phyloP scores from a whole-genome alignment of 1,140 invertebrate species.

The Cyrtorhinus lividipennis region DNA sequence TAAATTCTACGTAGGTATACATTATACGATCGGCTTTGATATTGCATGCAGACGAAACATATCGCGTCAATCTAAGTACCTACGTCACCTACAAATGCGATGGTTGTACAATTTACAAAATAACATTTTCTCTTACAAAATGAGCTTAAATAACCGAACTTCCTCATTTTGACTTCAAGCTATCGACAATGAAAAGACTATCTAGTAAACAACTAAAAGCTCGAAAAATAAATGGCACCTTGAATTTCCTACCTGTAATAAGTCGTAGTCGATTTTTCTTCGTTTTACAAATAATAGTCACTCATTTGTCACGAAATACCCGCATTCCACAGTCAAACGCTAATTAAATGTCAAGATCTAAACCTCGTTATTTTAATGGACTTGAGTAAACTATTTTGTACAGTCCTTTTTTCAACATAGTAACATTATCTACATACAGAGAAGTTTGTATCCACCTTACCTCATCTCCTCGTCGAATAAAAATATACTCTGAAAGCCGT shows the following conservation, averaged over 20 bases:
- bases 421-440: background rate
- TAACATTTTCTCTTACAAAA: no score
- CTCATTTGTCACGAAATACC: background rate
- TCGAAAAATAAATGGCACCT: background rate
- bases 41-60: no score
- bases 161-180: no score
- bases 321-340: background rate
- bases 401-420: background rate
- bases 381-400: background rate
- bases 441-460: background rate
- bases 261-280: background rate
- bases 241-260: background rate
- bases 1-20: no score
- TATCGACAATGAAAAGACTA: no score
- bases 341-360: background rate
- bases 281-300: background rate
- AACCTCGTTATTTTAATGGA: background rate
- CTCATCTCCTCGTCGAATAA: conserved; percentile 5
- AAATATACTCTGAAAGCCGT: conserved; percentile 14
- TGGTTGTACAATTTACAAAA: no score
- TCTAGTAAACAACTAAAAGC: background rate
- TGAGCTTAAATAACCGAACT: no score
- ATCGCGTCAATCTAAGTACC: no score
- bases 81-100: no score
- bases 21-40: no score